A percentile compares a stretch with the other conserved stretches of the same genome.
Evolutionary conservation across 2,888 invertebrate genomes (phyloP).

Genomic region (Oscheius myriophilus): DNA sequence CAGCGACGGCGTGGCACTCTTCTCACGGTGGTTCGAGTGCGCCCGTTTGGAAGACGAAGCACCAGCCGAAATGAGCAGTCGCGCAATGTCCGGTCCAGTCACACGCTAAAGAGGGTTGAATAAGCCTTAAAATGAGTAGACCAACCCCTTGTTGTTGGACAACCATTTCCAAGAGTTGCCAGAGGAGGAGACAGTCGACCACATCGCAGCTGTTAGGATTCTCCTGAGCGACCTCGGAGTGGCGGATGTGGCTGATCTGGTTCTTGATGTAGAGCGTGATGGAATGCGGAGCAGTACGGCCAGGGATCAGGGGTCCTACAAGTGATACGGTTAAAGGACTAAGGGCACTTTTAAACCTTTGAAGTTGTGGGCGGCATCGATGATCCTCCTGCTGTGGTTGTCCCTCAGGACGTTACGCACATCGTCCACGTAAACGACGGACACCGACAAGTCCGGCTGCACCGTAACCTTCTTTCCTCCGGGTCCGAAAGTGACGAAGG

Average conservation of each 20-base stretch:
- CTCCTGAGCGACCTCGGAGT: slow-evolving; percentile 27
- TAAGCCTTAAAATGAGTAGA: neutral
- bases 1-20: slow-evolving; percentile 52
- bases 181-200: slow-evolving; percentile 63
- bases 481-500: slow-evolving; percentile 41
- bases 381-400: slow-evolving; percentile 33
- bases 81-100: slow-evolving; percentile 66
- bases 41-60: neutral
- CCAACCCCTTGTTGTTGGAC: slow-evolving; percentile 68
- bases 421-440: slow-evolving; percentile 38
- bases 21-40: slow-evolving; percentile 32
- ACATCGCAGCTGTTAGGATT: slow-evolving; percentile 44
- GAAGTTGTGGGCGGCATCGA: slow-evolving; percentile 41
- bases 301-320: slow-evolving; percentile 49
- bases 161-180: slow-evolving; percentile 66
- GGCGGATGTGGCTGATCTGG: slow-evolving; percentile 58
- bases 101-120: slow-evolving; percentile 52
- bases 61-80: slow-evolving; percentile 45
- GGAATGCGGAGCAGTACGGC: slow-evolving; percentile 47
- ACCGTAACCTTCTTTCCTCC: slow-evolving; percentile 43
- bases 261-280: slow-evolving; percentile 62
- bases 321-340: neutral
- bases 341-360: slow-evolving; percentile 25
- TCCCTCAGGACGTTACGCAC: slow-evolving; percentile 38
- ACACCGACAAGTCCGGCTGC: slow-evolving; percentile 41